Evolutionary conservation across 2,888 invertebrate genomes (phyloP), one percentile per base, ranked within the genome.

Genomic region (Anoncus sp.): DNA sequence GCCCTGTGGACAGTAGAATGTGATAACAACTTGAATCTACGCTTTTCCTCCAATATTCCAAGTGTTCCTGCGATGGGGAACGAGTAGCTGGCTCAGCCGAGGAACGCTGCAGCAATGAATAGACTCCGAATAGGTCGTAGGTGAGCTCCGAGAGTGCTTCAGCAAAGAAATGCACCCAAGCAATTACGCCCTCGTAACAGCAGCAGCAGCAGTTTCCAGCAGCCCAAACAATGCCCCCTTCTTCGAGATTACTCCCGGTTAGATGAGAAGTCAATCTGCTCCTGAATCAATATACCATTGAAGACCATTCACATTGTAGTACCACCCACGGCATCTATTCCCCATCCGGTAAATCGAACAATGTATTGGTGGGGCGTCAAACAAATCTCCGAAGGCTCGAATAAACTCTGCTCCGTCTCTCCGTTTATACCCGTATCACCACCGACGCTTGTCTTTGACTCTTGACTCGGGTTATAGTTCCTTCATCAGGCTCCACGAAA

Each of bases 211-310:
- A 74, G 65, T 65, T 74, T 55, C 77, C 62, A 71, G 40, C 78
- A 59, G 75, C 71, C 55, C 71, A 63, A 51, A 79, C 78, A 79
- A 79, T 79, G 72, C 57, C 71, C n/a, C 75, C 75, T 79, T 75
- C 75, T 79, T 79, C 71, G 78, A 75, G 78, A 79, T 72, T 79
- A 79, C 78, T 79, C 75, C 12, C 62, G 38, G 71, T n/a, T n/a
- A 66, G 78, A 79, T 79, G 78, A 75, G 65, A 79, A 79, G 78
- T 79, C 78, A 67, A 79, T 75, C 71, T 72, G 47, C 49, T 75
- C 78, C 71, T 75, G 78, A 78, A 78, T 78, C 78, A 75, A 78
- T 78, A 78, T 75, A 67, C 75, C 55, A 55, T 70, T 60, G 53
- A 60, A 66, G 77, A 60, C 53, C 60, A 71, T 75, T 74, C 78